Base-by-base conservation (phyloP, 2,797 vertebrate species). In the Cossypha polioptera region DNA sequence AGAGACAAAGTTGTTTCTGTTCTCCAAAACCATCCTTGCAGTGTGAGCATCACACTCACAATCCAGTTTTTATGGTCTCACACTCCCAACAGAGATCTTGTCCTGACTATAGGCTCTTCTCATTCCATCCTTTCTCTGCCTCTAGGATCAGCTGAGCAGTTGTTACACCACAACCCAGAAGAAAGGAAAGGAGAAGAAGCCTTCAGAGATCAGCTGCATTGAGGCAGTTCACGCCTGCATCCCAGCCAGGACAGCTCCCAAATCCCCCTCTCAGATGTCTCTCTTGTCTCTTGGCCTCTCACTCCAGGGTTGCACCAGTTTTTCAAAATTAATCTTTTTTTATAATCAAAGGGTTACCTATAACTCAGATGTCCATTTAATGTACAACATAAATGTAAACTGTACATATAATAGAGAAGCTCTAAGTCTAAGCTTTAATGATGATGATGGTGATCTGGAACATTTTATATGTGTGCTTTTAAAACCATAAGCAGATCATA, bases 31-130 rank as follows among this genome's bases (percentile, higher is more conserved):
- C 33, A 53, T 62, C 29, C 28, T 58, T 48, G 47, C 18, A 43
- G 19, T 7, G 7, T 35, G 7, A 86, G 45, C 36, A 72, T 19
- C 0, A 0, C 21, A 75, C 9, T 10, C 35, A 65, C 38, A 45
- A 4, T 51, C 80, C 68, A 80, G 33, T 31, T 24, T 48, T 67
- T 35, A 40, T 40, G n/a, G 17, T 77, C n/a, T 63, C 62, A 74
- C 11, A 10, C 5, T 10, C 38, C 71, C 61, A 45, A 1, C 35
- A 35, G 68, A 67, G 42, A 68, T 47, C 50, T 78, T 74, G 24
- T 43, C 33, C 67, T 71, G 36, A 59, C 20, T 48, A 8, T 2
- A 2, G 10, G 12, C 17, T 77, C n/a, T 73, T 53, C 35, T 79
- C 33, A 19, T 55, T 36, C 21, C 20, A 50, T 71, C 11, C 33